phyloP scores from a whole-genome alignment of 2,888 invertebrate species.

The Anagyrus pseudococci region DNA sequence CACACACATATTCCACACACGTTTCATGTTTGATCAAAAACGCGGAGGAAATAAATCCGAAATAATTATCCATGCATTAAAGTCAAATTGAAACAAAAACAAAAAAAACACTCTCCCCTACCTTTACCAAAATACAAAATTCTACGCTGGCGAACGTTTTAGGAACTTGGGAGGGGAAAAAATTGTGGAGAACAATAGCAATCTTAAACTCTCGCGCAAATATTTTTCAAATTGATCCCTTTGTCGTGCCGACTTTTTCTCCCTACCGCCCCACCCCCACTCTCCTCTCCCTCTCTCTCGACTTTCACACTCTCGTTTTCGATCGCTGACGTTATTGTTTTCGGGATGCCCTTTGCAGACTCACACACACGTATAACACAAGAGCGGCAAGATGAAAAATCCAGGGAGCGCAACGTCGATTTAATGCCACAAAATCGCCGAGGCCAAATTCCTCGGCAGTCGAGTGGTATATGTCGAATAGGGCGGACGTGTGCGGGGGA shows the following conservation, averaged over 20 bases:
- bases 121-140: no score
- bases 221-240: constrained; percentile 15
- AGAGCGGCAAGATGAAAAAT: constrained; percentile 10
- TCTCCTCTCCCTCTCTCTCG: constrained; percentile 4
- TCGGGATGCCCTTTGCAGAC: background rate
- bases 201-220: background rate
- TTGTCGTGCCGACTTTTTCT: constrained; percentile 12
- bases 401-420: constrained; percentile 17
- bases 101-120: no score
- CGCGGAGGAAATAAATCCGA: no score
- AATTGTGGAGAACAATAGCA: background rate
- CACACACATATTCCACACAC: no score
- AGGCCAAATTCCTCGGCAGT: background rate
- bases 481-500: no score
- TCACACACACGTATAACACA: background rate
- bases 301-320: constrained; percentile 10
- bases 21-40: no score
- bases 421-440: constrained; percentile 17
- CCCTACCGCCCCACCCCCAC: no score
- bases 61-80: no score
- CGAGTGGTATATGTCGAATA: constrained; percentile 6
- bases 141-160: no score
- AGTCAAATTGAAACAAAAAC: no score
- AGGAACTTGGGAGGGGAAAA: no score
- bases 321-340: constrained; percentile 8